phyloP scores from a whole-genome alignment of 1,140 invertebrate species.

The Epicauta chinensis region DNA sequence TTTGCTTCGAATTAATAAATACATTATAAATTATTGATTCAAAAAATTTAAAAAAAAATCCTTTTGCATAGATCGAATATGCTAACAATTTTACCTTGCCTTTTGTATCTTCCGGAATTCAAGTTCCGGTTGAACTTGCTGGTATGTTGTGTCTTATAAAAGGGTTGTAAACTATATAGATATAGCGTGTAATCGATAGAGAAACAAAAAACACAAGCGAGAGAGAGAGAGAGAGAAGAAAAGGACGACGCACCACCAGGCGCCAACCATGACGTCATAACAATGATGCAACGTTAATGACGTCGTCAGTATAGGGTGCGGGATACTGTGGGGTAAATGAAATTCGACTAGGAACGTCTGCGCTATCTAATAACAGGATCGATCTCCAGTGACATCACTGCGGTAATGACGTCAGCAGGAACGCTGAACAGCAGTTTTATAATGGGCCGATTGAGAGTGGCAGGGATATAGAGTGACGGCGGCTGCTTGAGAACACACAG shows the following conservation, averaged over 20 bases:
- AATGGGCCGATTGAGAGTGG: conserved; percentile 37
- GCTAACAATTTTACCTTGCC: too few species aligned
- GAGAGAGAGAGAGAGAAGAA: background rate
- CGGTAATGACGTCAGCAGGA: conserved; percentile 31
- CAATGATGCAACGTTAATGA: conserved; percentile 21
- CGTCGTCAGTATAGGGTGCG: conserved; percentile 8
- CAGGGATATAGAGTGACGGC: conserved; percentile 38
- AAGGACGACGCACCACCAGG: conserved; percentile 2
- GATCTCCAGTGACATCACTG: conserved; percentile 23
- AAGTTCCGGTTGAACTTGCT: too few species aligned
- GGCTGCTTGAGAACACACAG: conserved; percentile 26
- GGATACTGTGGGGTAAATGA: too few species aligned
- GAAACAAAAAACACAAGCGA: too few species aligned
- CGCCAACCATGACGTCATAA: conserved; percentile 23
- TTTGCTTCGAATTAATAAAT: too few species aligned
- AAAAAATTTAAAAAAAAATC: too few species aligned
- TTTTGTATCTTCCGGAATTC: too few species aligned
- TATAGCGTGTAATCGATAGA: too few species aligned
- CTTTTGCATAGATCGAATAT: too few species aligned
- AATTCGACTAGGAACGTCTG: background rate
- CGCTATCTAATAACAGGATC: conserved; percentile 10
- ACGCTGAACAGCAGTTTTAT: conserved; percentile 36
- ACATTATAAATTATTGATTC: too few species aligned
- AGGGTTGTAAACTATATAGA: too few species aligned
- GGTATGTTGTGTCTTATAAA: too few species aligned